A percentile compares a stretch with the other conserved stretches of the same genome.
These are phyloP conservation scores for Amblyjoppa proteus DNA, from an alignment of 2,888 invertebrate species.

Conservation along the genomic window DNA sequence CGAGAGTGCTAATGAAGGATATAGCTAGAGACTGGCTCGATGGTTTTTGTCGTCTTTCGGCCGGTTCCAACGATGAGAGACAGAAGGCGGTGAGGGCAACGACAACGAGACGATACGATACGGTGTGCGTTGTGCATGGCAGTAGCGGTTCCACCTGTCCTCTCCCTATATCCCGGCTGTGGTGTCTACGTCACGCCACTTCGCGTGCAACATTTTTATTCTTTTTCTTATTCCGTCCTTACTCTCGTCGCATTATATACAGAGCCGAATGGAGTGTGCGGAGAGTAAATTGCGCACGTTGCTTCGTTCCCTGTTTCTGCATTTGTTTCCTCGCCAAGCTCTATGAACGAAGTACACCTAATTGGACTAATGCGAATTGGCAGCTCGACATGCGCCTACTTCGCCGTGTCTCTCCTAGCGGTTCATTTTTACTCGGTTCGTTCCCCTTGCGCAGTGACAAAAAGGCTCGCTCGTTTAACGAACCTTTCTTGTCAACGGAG, in stretches of 20 bases:
- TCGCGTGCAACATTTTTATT: slow-evolving; percentile 59
- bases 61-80: slow-evolving; percentile 40
- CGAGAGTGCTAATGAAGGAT: slow-evolving; percentile 84
- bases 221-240: slow-evolving; percentile 64
- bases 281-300: not conserved
- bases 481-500: not conserved
- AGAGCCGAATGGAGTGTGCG: slow-evolving; percentile 13
- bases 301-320: slow-evolving; percentile 1
- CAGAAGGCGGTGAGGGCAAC: slow-evolving; percentile 41
- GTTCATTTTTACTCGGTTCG: not conserved
- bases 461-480: not conserved
- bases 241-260: slow-evolving; percentile 62
- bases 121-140: slow-evolving; percentile 40
- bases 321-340: slow-evolving; percentile 22
- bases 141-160: slow-evolving; percentile 75
- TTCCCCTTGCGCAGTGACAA: not conserved
- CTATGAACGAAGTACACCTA: slow-evolving; percentile 54
- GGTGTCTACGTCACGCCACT: slow-evolving; percentile 56
- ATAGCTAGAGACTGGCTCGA: slow-evolving; percentile 70
- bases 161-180: slow-evolving; percentile 39
- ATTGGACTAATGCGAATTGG: slow-evolving; percentile 61
- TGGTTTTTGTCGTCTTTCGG: slow-evolving; percentile 66
- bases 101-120: slow-evolving; percentile 51
- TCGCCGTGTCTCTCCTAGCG: slow-evolving; percentile 38
- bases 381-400: slow-evolving; percentile 59